These are phyloP conservation scores for Nymphalis io DNA, from an alignment of 1,140 invertebrate species.

Conservation along the genomic window DNA sequence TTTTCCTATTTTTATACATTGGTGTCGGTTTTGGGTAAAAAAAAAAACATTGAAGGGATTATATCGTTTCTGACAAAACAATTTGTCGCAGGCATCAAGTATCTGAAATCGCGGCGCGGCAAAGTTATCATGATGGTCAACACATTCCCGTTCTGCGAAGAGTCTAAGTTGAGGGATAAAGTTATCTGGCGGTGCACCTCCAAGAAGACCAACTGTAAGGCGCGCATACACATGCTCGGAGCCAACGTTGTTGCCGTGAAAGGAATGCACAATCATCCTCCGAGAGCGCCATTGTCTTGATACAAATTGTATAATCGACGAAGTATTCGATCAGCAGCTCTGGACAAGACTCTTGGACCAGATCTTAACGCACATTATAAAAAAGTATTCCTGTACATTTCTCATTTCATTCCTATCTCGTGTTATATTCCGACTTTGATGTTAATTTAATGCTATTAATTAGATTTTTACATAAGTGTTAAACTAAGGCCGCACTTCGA, in stretches of 20 bases:
- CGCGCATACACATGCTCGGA: constrained; percentile 77
- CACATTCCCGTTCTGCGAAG: constrained; percentile 79
- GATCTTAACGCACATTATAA: neutral
- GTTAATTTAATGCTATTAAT: neutral
- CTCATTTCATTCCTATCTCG: neutral
- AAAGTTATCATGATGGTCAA: constrained; percentile 81
- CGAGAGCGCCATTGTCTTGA: constrained; percentile 51
- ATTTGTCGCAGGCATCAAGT: constrained; percentile 77
- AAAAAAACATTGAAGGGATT: constrained; percentile 20
- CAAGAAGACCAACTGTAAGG: constrained; percentile 80
- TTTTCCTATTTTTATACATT: neutral
- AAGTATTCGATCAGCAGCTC: neutral
- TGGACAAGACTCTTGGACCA: neutral
- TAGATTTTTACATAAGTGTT: neutral
- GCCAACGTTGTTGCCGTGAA: constrained; percentile 76
- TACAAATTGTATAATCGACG: neutral
- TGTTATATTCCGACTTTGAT: neutral
- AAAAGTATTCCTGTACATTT: neutral
- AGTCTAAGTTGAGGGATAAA: constrained; percentile 77
- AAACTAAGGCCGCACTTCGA: too few species aligned
- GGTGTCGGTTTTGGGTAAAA: constrained; percentile 42
- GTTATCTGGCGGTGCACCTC: constrained; percentile 80
- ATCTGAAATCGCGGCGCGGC: constrained; percentile 76
- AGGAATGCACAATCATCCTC: constrained; percentile 78
- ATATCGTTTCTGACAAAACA: constrained; percentile 51